A percentile compares a stretch with the other conserved stretches of the same genome.
Conservation (phyloP, 2,113 vertebrate species). For the Sinosuthora webbiana region DNA sequence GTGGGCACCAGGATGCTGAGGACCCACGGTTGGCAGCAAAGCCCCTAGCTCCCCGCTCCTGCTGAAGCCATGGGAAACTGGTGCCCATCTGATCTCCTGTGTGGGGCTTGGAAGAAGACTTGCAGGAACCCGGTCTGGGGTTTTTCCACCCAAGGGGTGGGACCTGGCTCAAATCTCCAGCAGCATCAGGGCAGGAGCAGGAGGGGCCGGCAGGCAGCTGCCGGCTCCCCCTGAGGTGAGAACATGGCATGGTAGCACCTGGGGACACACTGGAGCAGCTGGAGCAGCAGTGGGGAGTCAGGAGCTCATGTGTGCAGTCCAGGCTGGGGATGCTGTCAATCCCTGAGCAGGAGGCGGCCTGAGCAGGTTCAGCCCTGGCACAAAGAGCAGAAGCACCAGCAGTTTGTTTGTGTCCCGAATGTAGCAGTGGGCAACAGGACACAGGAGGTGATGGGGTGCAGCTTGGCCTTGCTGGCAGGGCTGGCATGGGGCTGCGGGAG, state of each 20-base stretch:
- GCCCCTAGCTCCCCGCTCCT: accelerated
- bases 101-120: background rate
- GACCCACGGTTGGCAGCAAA: background rate
- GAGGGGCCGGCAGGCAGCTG: background rate
- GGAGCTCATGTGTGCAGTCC: background rate
- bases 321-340: background rate
- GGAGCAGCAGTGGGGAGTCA: background rate
- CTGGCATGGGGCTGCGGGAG: too few relatives aligned
- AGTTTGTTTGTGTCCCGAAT: background rate
- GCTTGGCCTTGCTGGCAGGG: background rate
- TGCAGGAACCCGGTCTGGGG: accelerated
- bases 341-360: background rate
- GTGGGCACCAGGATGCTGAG: background rate
- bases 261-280: background rate
- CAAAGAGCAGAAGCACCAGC: background rate
- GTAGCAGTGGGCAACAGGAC: background rate
- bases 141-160: background rate
- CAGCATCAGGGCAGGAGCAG: background rate
- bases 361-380: background rate
- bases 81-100: accelerated
- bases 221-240: background rate
- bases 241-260: background rate
- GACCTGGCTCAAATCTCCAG: background rate
- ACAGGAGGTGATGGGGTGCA: background rate
- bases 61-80: background rate